Conservation (phyloP, 2,797 vertebrate species). For the Bucorvus abyssinicus region DNA sequence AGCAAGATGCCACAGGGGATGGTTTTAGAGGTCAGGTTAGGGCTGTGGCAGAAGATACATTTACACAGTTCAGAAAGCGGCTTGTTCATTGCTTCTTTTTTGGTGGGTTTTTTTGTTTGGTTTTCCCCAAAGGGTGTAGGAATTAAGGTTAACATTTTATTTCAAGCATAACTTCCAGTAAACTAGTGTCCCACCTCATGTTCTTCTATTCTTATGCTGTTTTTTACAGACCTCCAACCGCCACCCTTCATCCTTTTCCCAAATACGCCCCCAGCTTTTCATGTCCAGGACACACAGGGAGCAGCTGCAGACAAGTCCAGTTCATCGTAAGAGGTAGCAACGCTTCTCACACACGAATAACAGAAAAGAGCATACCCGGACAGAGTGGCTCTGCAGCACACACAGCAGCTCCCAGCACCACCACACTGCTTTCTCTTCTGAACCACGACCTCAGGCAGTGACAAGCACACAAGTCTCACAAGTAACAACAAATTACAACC, state of each 20-base stretch:
- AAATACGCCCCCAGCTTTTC: background rate
- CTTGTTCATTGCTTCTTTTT: background rate
- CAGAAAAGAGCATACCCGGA: background rate
- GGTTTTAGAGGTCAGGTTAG: constrained; percentile 24
- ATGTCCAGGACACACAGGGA: background rate
- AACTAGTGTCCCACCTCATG: background rate
- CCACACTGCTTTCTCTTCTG: background rate
- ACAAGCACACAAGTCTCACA: background rate
- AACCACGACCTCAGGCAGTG: background rate
- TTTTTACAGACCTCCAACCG: background rate
- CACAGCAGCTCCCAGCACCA: background rate
- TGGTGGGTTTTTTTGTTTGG: background rate
- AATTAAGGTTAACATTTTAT: background rate
- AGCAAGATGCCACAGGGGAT: background rate
- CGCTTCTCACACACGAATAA: background rate
- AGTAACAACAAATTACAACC: background rate
- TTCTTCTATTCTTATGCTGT: background rate
- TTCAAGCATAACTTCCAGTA: background rate
- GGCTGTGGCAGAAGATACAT: background rate
- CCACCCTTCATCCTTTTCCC: background rate
- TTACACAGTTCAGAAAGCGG: background rate
- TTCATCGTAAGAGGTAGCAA: background rate
- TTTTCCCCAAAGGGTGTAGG: background rate
- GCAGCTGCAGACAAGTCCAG: background rate
- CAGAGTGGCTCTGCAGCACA: background rate